A percentile compares a stretch with the other conserved stretches of the same genome.
phyloP scores from a whole-genome alignment of 1,140 invertebrate genomes.

The Bombus cullumanus region DNA sequence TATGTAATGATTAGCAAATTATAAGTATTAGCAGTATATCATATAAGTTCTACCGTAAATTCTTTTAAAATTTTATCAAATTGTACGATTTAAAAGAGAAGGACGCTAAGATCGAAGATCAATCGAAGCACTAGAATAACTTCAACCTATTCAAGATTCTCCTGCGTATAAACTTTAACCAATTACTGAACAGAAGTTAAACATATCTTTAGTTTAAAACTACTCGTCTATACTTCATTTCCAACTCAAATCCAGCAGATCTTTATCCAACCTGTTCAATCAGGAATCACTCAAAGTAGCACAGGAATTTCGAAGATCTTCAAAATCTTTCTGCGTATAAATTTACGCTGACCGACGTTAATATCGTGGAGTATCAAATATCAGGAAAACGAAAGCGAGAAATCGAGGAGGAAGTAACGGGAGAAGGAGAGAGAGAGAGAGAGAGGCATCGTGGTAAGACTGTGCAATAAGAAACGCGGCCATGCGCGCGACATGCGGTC shows the following conservation, averaged over 20 bases:
- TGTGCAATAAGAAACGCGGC: conserved; percentile 32
- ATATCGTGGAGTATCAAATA: not conserved
- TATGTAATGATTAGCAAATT: too few relatives aligned
- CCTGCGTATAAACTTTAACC: too few relatives aligned
- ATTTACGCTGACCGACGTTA: not conserved
- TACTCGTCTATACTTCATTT: not conserved
- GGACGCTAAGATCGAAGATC: too few relatives aligned
- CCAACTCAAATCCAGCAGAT: not conserved
- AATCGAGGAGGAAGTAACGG: conserved; percentile 26
- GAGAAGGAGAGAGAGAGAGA: conserved; percentile 5
- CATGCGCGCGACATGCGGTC: conserved; percentile 55
- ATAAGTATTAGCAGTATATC: too few relatives aligned
- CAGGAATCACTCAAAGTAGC: not conserved
- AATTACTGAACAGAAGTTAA: too few relatives aligned
- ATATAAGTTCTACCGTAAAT: too few relatives aligned
- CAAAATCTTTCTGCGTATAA: not conserved
- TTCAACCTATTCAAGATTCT: too few relatives aligned
- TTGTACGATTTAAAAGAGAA: too few relatives aligned
- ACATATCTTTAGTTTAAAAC: too few relatives aligned
- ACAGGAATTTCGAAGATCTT: not conserved
- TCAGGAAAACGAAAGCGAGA: conserved; percentile 34
- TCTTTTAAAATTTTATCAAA: too few relatives aligned
- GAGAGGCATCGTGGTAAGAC: not conserved
- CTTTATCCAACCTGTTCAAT: not conserved
- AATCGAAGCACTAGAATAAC: too few relatives aligned